Conservation (phyloP, 2,888 invertebrate species). For the Cerastis leucographa region DNA sequence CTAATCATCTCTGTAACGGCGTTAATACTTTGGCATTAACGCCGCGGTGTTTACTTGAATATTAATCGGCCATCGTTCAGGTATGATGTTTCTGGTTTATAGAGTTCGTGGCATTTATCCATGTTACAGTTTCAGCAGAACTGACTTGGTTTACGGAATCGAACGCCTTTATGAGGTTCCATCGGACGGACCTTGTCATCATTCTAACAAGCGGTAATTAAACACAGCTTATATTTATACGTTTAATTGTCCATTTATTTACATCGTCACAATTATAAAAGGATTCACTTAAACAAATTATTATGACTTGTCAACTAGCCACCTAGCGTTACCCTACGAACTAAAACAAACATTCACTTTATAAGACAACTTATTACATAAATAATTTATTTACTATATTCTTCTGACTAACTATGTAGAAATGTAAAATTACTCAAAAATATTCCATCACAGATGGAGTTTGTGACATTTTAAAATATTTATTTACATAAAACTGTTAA, state of each 20-base stretch:
- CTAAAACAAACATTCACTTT: conserved; percentile 69
- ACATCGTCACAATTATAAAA: conserved; percentile 81
- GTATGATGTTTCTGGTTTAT: background rate
- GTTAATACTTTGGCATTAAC: no score
- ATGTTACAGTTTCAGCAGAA: background rate
- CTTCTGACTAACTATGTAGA: conserved; percentile 65
- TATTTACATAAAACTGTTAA: conserved; percentile 76
- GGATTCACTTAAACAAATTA: conserved; percentile 72
- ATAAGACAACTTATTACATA: conserved; percentile 76
- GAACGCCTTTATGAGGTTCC: conserved; percentile 2
- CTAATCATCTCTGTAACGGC: conserved; percentile 2
- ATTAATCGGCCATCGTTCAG: background rate
- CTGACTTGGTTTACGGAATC: background rate
- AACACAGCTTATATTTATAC: conserved; percentile 58
- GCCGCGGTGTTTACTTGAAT: background rate
- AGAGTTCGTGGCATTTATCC: background rate
- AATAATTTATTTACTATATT: conserved; percentile 80
- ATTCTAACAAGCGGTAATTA: conserved; percentile 45
- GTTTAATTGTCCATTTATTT: conserved; percentile 79
- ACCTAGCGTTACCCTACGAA: conserved; percentile 68
- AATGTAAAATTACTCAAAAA: conserved; percentile 68
- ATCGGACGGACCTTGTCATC: background rate
- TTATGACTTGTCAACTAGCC: conserved; percentile 78
- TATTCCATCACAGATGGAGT: conserved; percentile 79
- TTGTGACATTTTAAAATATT: conserved; percentile 75